Evolutionary conservation across 2,888 invertebrate genomes (phyloP), one percentile per base, ranked within the genome.

Genomic region (Dryococelus australis): DNA sequence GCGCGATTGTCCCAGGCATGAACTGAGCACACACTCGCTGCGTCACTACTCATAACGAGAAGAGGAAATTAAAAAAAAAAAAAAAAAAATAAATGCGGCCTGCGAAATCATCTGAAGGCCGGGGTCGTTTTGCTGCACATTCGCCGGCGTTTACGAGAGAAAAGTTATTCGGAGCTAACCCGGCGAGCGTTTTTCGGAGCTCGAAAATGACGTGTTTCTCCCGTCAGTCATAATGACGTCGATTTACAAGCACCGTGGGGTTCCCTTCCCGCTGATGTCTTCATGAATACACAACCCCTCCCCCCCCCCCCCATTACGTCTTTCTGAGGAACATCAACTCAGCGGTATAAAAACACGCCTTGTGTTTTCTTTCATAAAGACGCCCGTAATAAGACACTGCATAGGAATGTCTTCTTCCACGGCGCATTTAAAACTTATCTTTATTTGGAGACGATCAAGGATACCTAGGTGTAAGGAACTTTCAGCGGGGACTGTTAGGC

Each of bases 241-340:
- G 65, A 65, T 65, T 65, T 65, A 65, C 65, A 65, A 65, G 65
- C 65, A 65, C 65, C 65, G 16, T 65, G 65, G 65, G 65, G 65
- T 65, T 65, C 65, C 65, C n/a, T n/a, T 24, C 65, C 65, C 65
- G 65, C 65, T 65, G 65, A 65, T 65, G 65, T 65, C 65, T 65
- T 65, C 65, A 65, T 65, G 65, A 65, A 65, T 65, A 65, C 65
- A 65, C n/a, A 20, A 10, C 20, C n/a, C 8, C 24, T 0, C n/a
- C 10, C 65, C 20, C 20, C 20, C 24, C 1, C 8, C 20, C n/a
- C 1, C 10, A 20, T 24, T 24, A 9, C 65, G 0, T 8, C 13
- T 20, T 24, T 8, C 13, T 20, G n/a, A 65, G 10, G n/a, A 51
- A 51, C 51, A 51, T 3, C n/a, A 65, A 35, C 4, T 35, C 35